Base-by-base conservation (phyloP, 1,140 invertebrate species). In the Hermetia illucens region DNA sequence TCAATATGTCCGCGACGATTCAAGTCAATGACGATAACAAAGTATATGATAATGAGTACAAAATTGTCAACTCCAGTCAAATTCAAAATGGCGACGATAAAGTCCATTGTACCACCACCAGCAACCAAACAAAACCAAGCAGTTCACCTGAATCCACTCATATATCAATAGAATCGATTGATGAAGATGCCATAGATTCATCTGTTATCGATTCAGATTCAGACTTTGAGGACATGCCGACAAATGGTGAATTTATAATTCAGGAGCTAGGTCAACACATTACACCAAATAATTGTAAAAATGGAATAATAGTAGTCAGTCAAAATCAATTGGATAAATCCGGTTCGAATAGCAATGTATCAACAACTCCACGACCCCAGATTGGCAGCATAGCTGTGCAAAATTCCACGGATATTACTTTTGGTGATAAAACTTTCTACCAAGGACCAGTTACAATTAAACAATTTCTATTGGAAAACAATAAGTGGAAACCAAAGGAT, bases 381-480 rank as follows among this genome's bases (percentile, higher is more conserved):
- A 44, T 71, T 31, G 70, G 68, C 5, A 66, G 70, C 42, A 64
- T 76, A 12, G 64, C 61, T 9, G 58, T 76, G 0, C 66, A 56
- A 24, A 71, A 75, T 44, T 73, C 72, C 1, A 61, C 57, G n/a
- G 71, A 75, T 42, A 68, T 77, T 3, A 72, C 74, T 44, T 65
- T 77, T 22, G 75, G 74, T 8, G 71, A 74, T 41, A 76, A 73
- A 44, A 73, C 71, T 3, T 70, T 69, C 44, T 75, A 73, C 49
- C 70, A 75, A 40, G 74, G 72, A 13, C 72, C 72, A 2, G 73
- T 77, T 4, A 75, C 72, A 21, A 75, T 77, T 43, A 74, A 74
- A 48, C 72, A 75, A 47, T 66, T 75, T 46, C 61, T 75, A 10
- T 56, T 60, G 21, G 57, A 60, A 27, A 52, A 44, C 34, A 49